Evolutionary conservation across 2,888 invertebrate species (phyloP).

Genomic region (Pyrochroa serraticornis): DNA sequence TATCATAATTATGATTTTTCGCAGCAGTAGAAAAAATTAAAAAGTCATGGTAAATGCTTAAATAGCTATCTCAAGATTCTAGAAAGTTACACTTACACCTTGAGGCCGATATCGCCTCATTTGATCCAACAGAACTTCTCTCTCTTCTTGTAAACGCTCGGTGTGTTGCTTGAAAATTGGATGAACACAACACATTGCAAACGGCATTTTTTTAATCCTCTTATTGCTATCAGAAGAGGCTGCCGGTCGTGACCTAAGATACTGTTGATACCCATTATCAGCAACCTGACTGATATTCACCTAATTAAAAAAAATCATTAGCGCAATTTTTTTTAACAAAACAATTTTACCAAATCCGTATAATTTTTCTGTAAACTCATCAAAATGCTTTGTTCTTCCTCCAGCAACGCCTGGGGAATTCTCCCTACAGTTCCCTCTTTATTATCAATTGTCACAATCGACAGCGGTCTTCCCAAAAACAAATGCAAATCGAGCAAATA

Average conservation of each 20-base stretch:
- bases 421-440: slow-evolving; percentile 73
- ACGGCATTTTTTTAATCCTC: slow-evolving; percentile 75
- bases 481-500: slow-evolving; percentile 93
- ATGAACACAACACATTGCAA: slow-evolving; percentile 66
- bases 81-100: slow-evolving; percentile 66
- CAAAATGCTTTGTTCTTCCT: slow-evolving; percentile 81
- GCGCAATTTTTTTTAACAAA: background rate
- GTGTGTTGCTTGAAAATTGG: slow-evolving; percentile 63
- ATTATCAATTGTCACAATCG: slow-evolving; percentile 58
- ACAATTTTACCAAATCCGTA: slow-evolving; percentile 80
- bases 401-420: slow-evolving; percentile 81
- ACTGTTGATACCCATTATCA: slow-evolving; percentile 90
- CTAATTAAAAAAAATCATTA: slow-evolving; percentile 57
- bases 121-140: slow-evolving; percentile 63
- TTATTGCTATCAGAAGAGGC: slow-evolving; percentile 90
- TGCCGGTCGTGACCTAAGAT: slow-evolving; percentile 83
- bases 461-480: slow-evolving; percentile 83
- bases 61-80: too few relatives aligned
- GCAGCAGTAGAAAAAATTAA: too few relatives aligned
- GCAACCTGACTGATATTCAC: slow-evolving; percentile 73
- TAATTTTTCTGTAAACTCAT: slow-evolving; percentile 74
- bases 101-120: slow-evolving; percentile 80
- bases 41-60: too few relatives aligned
- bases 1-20: too few relatives aligned
- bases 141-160: slow-evolving; percentile 51